A percentile compares a stretch with the other conserved stretches of the same genome.
phyloP scores from a whole-genome alignment of 2,888 invertebrate species.

The Hypena proboscidalis region DNA sequence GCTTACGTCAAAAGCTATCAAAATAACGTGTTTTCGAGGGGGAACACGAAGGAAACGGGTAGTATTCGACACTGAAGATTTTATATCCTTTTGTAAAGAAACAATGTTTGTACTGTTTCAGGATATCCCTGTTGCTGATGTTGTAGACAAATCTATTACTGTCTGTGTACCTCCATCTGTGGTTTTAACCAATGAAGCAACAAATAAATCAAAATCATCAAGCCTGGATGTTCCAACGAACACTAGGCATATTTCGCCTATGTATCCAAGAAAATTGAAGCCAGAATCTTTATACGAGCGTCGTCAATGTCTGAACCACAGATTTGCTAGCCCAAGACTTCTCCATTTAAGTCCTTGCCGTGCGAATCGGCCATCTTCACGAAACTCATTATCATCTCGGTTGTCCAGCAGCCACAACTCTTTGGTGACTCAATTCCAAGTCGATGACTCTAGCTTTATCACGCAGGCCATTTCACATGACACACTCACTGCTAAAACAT shows the following conservation, averaged over 20 bases:
- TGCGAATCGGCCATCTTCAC: slow-evolving; percentile 88
- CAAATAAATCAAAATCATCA: slow-evolving; percentile 49
- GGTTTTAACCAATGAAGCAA: slow-evolving; percentile 55
- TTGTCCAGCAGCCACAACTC: slow-evolving; percentile 95
- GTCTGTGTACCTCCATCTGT: slow-evolving; percentile 60
- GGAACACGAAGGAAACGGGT: too few relatives aligned
- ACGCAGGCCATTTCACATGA: slow-evolving; percentile 96
- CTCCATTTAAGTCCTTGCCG: slow-evolving; percentile 87
- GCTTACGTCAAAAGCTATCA: too few relatives aligned
- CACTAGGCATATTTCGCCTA: slow-evolving; percentile 64
- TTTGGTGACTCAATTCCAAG: slow-evolving; percentile 89
- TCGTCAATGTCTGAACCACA: slow-evolving; percentile 72
- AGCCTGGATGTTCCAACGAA: slow-evolving; percentile 56
- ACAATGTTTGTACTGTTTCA: too few relatives aligned
- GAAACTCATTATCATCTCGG: slow-evolving; percentile 91
- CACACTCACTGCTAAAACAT: slow-evolving; percentile 88
- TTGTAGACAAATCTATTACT: slow-evolving; percentile 53
- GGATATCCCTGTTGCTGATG: slow-evolving; percentile 65
- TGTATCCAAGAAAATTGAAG: slow-evolving; percentile 70
- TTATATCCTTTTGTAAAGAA: too few relatives aligned
- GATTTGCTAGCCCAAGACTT: slow-evolving; percentile 78
- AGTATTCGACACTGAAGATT: too few relatives aligned
- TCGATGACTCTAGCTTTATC: slow-evolving; percentile 94
- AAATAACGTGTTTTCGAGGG: too few relatives aligned
- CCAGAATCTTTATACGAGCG: slow-evolving; percentile 72